phyloP scores from a whole-genome alignment of 2,797 vertebrate species.

The Gambusia yucatana region DNA sequence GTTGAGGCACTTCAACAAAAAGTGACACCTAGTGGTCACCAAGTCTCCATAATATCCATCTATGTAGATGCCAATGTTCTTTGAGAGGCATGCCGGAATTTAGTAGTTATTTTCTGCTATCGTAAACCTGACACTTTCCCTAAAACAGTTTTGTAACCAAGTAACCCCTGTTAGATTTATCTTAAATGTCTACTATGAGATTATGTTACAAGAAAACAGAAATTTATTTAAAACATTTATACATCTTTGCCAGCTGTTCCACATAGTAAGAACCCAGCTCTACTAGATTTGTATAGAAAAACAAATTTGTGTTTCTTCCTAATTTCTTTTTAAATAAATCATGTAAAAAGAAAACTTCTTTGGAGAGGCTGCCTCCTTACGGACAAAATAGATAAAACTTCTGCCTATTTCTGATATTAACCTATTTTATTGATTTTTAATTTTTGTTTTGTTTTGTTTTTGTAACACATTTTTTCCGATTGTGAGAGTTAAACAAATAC shows the following conservation, averaged over 20 bases:
- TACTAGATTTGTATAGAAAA: not conserved
- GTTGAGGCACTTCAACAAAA: not conserved
- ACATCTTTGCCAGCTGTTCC: not conserved
- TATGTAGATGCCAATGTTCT: not conserved
- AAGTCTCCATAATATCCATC: not conserved
- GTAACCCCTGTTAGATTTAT: not conserved
- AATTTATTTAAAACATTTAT: not conserved
- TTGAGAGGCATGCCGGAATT: not conserved
- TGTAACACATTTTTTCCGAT: not conserved
- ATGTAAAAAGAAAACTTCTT: not conserved
- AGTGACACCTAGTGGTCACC: not conserved
- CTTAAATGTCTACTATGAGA: not conserved
- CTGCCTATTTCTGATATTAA: not conserved
- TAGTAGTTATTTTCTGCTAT: not conserved
- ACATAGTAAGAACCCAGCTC: not conserved
- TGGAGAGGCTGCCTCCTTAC: conserved; percentile 45
- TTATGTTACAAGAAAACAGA: not conserved
- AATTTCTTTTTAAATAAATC: not conserved
- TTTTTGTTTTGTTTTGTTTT: not conserved
- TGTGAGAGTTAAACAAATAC: not conserved
- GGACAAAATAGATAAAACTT: conserved; percentile 27
- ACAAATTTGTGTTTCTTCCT: not conserved
- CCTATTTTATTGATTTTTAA: not conserved
- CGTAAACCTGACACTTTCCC: not conserved
- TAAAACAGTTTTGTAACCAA: not conserved